phyloP scores from a whole-genome alignment of 1,140 invertebrate species.

The Temnothorax curvispinosus region DNA sequence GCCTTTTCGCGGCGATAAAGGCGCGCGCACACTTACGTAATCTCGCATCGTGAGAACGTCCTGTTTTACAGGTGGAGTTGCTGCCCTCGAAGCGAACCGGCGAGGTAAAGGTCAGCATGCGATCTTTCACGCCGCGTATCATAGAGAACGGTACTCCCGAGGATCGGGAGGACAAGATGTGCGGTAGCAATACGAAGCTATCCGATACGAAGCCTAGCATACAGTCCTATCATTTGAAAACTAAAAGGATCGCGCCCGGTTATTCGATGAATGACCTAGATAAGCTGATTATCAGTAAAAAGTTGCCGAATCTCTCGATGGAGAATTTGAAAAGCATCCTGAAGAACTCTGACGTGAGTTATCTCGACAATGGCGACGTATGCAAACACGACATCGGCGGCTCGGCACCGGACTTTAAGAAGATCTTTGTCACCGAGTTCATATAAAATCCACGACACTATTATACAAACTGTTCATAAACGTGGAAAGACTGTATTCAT shows the following conservation, averaged over 20 bases:
- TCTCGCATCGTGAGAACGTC: conserved; percentile 70
- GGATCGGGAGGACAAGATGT: conserved; percentile 33
- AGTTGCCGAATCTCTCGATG: conserved; percentile 76
- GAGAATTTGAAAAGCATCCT: conserved; percentile 80
- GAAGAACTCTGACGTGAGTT: conserved; percentile 77
- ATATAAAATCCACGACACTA: conserved; percentile 76
- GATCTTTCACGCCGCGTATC: conserved; percentile 82
- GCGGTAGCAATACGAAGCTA: conserved; percentile 33
- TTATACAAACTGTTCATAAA: not conserved
- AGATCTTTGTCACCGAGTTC: conserved; percentile 86
- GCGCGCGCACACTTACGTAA: conserved; percentile 62
- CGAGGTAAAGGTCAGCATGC: conserved; percentile 81
- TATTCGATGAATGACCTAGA: conserved; percentile 86
- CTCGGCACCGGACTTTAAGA: conserved; percentile 86
- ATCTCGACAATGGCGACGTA: conserved; percentile 80
- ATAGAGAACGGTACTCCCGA: conserved; percentile 71
- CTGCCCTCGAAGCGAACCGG: conserved; percentile 74
- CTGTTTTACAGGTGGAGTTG: conserved; percentile 76
- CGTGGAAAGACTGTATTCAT: not conserved
- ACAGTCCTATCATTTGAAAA: conserved; percentile 80
- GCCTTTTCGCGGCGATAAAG: conserved; percentile 60
- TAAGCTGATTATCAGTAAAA: conserved; percentile 70
- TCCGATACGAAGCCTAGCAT: conserved; percentile 76
- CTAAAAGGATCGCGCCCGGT: conserved; percentile 79
- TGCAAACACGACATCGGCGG: conserved; percentile 84